Evolutionary conservation across 2,888 invertebrate species (phyloP).

Genomic region (Biston stratarius): DNA sequence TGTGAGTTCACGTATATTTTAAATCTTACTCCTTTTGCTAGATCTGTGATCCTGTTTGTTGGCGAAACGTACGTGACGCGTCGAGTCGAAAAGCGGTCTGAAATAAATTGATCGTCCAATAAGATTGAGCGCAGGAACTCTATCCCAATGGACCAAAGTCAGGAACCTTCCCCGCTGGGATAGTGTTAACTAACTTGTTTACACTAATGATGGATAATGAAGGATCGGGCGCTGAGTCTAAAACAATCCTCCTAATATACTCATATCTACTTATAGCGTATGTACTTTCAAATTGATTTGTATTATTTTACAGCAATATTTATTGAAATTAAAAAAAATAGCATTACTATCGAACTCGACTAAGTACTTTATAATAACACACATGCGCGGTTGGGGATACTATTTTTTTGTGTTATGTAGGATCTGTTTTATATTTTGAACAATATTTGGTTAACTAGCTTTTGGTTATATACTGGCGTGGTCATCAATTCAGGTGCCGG

Average conservation of each 20-base stretch:
- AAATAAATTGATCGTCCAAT: constrained; percentile 71
- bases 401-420: too few species aligned
- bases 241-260: constrained; percentile 44
- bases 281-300: neutral
- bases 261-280: neutral
- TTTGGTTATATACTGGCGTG: too few species aligned
- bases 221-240: constrained; percentile 57
- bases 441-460: too few species aligned
- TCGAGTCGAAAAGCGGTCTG: constrained; percentile 68
- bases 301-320: neutral
- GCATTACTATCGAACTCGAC: too few species aligned
- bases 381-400: too few species aligned
- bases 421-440: too few species aligned
- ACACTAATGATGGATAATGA: constrained; percentile 72
- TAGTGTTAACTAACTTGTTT: constrained; percentile 70
- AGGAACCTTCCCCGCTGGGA: constrained; percentile 58
- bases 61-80: constrained; percentile 17
- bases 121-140: constrained; percentile 73
- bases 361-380: too few species aligned
- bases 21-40: neutral
- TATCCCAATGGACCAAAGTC: constrained; percentile 67
- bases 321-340: too few species aligned
- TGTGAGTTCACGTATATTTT: too few species aligned
- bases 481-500: too few species aligned
- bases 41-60: neutral